Conservation (phyloP, 2,888 invertebrate genomes). For the Brachypterus glaber region DNA sequence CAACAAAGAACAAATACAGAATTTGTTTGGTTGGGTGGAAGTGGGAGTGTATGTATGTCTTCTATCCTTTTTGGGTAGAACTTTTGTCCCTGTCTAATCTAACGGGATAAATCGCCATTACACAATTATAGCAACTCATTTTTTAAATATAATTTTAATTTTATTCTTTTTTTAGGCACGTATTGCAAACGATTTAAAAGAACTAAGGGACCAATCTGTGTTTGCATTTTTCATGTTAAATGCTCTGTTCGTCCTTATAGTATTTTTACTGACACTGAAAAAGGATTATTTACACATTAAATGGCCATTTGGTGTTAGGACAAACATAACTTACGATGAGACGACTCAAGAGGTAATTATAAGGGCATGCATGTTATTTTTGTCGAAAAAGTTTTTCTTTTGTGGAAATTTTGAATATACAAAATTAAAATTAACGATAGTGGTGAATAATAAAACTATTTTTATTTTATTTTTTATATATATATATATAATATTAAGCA, state of each 20-base stretch:
- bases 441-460: too few relatives aligned
- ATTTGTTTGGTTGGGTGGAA: too few relatives aligned
- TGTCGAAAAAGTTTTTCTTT: conserved; percentile 5
- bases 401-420: too few relatives aligned
- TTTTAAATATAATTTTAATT: too few relatives aligned
- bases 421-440: too few relatives aligned
- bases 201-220: conserved; percentile 88
- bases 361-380: conserved; percentile 25
- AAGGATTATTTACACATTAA: conserved; percentile 93
- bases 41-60: too few relatives aligned
- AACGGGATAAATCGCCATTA: too few relatives aligned
- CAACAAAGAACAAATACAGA: too few relatives aligned
- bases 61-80: too few relatives aligned
- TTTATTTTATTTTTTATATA: conserved; percentile 2
- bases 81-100: too few relatives aligned
- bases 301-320: conserved; percentile 93
- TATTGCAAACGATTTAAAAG: conserved; percentile 84
- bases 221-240: conserved; percentile 98
- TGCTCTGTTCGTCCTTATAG: conserved; percentile 96
- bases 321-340: conserved; percentile 86
- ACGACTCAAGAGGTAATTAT: conserved; percentile 82
- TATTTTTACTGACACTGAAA: conserved; percentile 96
- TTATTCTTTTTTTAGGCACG: conserved; percentile 83
- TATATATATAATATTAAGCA: too few relatives aligned
- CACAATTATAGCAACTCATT: too few relatives aligned